A percentile compares a stretch with the other conserved stretches of the same genome.
phyloP scores from a whole-genome alignment of 2,113 vertebrate species.

The Azemiops feae region DNA sequence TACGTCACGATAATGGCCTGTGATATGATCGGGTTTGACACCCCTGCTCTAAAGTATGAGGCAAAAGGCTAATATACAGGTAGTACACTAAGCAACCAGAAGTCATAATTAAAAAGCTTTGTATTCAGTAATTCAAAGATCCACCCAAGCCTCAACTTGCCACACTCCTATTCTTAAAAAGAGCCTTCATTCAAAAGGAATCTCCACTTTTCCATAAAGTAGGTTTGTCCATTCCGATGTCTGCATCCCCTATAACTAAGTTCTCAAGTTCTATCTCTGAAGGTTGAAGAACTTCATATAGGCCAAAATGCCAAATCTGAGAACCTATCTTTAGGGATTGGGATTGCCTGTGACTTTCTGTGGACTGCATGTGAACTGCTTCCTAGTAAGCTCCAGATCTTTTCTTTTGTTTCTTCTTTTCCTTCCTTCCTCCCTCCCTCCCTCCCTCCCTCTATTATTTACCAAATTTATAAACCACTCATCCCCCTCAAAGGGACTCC shows the following conservation, averaged over 20 bases:
- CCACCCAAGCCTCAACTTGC: not conserved
- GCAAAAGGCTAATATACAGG: not conserved
- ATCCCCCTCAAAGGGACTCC: not conserved
- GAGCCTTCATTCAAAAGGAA: not conserved
- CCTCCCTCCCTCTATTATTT: not conserved
- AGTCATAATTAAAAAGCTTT: not conserved
- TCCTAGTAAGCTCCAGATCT: not conserved
- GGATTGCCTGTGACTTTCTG: not conserved
- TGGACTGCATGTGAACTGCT: not conserved
- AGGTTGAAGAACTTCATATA: not conserved
- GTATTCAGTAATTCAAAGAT: not conserved
- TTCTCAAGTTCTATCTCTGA: not conserved
- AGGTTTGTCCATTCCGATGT: not conserved
- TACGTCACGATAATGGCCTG: no score
- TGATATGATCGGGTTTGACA: no score
- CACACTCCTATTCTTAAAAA: not conserved
- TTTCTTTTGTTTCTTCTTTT: not conserved
- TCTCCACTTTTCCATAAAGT: not conserved
- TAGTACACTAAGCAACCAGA: not conserved
- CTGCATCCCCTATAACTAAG: not conserved
- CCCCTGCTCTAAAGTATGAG: not conserved
- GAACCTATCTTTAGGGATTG: not conserved
- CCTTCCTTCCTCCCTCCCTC: not conserved
- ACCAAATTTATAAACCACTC: not conserved
- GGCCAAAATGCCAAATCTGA: not conserved